These are phyloP conservation scores for Euphysa ruthae DNA, from an alignment of 30 jellyfish, hydroid and myxozoan species.

Conservation along the genomic window DNA sequence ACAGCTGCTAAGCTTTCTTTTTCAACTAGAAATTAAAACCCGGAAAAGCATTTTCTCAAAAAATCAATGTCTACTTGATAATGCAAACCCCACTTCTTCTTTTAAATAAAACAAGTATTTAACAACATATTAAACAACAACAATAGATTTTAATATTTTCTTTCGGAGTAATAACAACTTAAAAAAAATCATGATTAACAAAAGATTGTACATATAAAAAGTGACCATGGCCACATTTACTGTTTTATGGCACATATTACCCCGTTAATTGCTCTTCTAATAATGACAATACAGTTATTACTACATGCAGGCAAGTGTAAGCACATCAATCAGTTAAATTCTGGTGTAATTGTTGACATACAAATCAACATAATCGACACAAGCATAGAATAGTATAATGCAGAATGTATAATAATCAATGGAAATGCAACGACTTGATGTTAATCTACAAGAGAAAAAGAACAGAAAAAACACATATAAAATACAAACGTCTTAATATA, in stretches of 20 bases:
- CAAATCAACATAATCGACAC: not conserved
- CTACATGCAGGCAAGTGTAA: not conserved
- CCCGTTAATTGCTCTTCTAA: not conserved
- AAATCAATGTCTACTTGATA: no score
- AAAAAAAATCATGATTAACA: conserved; percentile 2
- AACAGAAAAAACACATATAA: not conserved
- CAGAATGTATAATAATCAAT: conserved; percentile 2
- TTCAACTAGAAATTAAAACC: no score
- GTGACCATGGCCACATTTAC: not conserved
- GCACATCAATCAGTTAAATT: conserved; percentile 3
- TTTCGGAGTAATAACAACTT: not conserved
- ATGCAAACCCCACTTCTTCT: no score
- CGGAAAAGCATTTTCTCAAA: no score
- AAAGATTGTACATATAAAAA: not conserved
- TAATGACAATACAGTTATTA: no score
- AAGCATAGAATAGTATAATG: conserved; percentile 4
- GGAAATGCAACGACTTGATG: not conserved
- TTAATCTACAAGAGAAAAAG: conserved; percentile 3
- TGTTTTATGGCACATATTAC: no score
- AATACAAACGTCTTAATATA: no score
- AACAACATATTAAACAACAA: no score
- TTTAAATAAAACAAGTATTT: no score
- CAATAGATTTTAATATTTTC: no score
- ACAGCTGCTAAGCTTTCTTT: no score
- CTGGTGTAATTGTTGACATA: conserved; percentile 7